Evolutionary conservation across 2,797 vertebrate species (phyloP).

Genomic region (Pitangus sulphuratus): DNA sequence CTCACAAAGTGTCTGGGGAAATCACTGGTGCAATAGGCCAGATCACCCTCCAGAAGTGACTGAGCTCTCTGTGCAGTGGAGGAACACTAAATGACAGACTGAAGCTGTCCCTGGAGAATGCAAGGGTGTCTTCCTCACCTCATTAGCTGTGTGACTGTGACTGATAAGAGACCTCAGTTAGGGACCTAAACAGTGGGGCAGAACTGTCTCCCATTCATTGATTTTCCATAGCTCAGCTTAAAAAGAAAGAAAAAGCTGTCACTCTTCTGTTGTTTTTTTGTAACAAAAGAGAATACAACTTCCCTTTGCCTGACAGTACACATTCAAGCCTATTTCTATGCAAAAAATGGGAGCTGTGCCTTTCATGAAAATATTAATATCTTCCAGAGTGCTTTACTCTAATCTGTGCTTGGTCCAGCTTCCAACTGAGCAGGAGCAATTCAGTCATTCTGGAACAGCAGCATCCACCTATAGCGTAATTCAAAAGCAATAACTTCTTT

Average conservation of each 20-base stretch:
- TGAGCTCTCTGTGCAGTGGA: neutral
- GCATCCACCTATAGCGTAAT: neutral
- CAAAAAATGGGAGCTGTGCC: neutral
- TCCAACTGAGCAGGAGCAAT: neutral
- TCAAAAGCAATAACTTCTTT: neutral
- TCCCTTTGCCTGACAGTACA: neutral
- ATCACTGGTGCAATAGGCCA: neutral
- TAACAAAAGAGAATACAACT: neutral
- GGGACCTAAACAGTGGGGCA: neutral
- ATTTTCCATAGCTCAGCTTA: neutral
- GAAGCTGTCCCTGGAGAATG: neutral
- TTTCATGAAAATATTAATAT: neutral
- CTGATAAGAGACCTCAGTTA: neutral
- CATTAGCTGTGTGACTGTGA: neutral
- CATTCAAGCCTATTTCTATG: neutral
- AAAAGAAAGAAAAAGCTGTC: neutral
- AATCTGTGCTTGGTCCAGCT: neutral
- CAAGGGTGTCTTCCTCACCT: neutral
- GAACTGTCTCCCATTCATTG: neutral
- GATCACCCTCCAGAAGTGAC: neutral
- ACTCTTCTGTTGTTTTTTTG: neutral
- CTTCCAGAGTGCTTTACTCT: neutral
- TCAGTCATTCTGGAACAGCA: neutral
- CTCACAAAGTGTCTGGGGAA: neutral
- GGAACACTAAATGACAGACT: neutral